Conservation (phyloP, 2,888 invertebrate genomes). For the Lacanobia wlatinum region DNA sequence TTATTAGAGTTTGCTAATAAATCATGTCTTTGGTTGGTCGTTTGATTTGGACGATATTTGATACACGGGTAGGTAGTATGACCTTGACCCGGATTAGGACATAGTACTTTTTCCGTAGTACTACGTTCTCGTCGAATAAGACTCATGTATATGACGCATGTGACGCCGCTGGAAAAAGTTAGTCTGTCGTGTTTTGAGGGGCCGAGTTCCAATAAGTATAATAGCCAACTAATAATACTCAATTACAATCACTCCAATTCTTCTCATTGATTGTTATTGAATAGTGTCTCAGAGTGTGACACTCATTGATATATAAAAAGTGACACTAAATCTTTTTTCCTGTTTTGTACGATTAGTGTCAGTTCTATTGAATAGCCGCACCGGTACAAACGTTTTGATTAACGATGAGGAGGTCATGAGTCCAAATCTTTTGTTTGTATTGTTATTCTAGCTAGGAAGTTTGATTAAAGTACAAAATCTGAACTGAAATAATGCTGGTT, state of each 20-base stretch:
- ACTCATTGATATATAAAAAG: too few species aligned
- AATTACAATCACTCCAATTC: too few species aligned
- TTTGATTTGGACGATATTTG: too few species aligned
- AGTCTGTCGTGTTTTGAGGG: not conserved
- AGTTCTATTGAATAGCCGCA: slow-evolving; percentile 17
- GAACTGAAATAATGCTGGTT: not conserved
- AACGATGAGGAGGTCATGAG: slow-evolving; percentile 10
- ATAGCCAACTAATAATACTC: not conserved
- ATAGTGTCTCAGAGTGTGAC: not conserved
- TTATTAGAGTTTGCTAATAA: too few species aligned
- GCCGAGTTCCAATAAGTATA: not conserved
- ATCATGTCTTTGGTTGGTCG: too few species aligned
- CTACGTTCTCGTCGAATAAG: too few species aligned
- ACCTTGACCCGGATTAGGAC: too few species aligned
- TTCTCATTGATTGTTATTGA: not conserved
- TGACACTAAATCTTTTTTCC: not conserved
- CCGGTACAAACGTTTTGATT: slow-evolving; percentile 9
- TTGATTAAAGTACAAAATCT: not conserved
- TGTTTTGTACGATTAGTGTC: not conserved
- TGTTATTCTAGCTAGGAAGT: slow-evolving; percentile 7
- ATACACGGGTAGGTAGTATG: too few species aligned
- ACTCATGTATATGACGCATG: too few species aligned
- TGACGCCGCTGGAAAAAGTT: not conserved
- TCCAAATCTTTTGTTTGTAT: slow-evolving; percentile 6
- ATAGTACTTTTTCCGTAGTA: too few species aligned